A percentile compares a stretch with the other conserved stretches of the same genome.
Conservation (phyloP, 2,113 vertebrate genomes). For the Callionymus lyra region DNA sequence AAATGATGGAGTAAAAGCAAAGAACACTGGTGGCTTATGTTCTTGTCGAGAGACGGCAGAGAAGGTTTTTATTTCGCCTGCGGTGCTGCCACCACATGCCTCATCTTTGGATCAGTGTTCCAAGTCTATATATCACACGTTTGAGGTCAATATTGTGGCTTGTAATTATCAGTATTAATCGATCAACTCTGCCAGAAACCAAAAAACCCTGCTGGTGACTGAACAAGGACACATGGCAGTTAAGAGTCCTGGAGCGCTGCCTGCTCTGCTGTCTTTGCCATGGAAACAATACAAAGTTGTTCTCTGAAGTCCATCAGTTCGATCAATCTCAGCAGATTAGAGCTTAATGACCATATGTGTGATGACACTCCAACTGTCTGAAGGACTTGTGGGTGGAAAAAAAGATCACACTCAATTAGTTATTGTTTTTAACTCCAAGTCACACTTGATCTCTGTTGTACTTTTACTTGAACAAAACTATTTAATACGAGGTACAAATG, state of each 20-base stretch:
- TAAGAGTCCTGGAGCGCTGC: conserved; percentile 31
- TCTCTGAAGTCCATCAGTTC: conserved; percentile 54
- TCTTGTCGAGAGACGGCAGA: conserved; percentile 10
- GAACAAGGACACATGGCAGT: conserved; percentile 46
- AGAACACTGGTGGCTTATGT: conserved; percentile 29
- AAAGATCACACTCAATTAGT: too few relatives aligned
- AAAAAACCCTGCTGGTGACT: conserved; percentile 28
- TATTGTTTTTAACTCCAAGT: too few relatives aligned
- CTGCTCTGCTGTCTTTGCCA: conserved; percentile 37
- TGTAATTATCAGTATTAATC: conserved; percentile 18
- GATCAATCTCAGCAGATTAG: conserved; percentile 10
- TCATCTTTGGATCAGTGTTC: neutral
- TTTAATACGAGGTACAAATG: too few relatives aligned
- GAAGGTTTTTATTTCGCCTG: too few relatives aligned
- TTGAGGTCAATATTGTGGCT: conserved; percentile 17
- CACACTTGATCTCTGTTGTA: too few relatives aligned
- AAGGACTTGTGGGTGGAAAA: too few relatives aligned
- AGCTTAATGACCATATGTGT: too few relatives aligned
- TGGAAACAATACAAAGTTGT: conserved; percentile 31
- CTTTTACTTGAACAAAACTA: too few relatives aligned
- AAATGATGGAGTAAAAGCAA: conserved; percentile 6
- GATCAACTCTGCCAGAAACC: conserved; percentile 29
- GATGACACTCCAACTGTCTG: too few relatives aligned
- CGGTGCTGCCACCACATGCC: too few relatives aligned
- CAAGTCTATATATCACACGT: neutral